Base-by-base conservation (phyloP, 1,140 invertebrate genomes). In the Diploscapter pachys region DNA sequence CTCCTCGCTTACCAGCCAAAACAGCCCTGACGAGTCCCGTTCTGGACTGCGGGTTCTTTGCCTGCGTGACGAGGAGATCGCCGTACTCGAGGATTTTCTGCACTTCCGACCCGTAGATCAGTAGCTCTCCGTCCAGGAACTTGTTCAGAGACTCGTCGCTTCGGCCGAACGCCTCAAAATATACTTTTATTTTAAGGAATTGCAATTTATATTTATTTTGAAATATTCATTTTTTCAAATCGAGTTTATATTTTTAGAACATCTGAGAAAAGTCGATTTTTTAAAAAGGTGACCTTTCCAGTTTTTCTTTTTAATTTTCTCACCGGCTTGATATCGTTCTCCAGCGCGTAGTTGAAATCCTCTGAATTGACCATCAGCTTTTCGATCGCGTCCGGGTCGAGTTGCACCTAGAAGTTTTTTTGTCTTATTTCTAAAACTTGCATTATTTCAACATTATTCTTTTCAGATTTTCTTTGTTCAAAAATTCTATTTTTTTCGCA, bases 281-380 rank as follows among this genome's bases (percentile, higher is more conserved):
- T 13, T 11, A 13, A 59, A 53, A 31, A 31, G 31, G 31, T 31
- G 31, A 31, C 31, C 31, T 31, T n/a, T 59, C 9, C 57, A 5
- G 84, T 68, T 50, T 81, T 76, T 51, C 77, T 79, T 13, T 53
- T 74, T 71, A 66, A 72, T 61, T 51, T 57, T 88, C 89, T 90
- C 88, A 93, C 92, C 31, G 97, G 95, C 88, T 99, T 99, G 70
- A 99, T 92, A 87, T 99, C 97, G 87, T 98, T 90, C 84, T 98
- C 95, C 49, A 99, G 86, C 0, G 96, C 96, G 85, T 96, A 92
- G 50, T 98, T 85, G 85, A 99, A 99, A 87, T 99, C 96, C n/a
- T 88, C 87, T 63, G 92, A 89, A 59, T 89, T 90, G 4, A 99
- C 92, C 86, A 91, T 90, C 3, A 99, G 89, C 86, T 98, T 98